Evolutionary conservation across 2,113 vertebrate species (phyloP).

Genomic region (Pan troglodytes): NHGRI_mPanTro3-v2.1_pri NC_072410.2:35808501-35809000

Average conservation of each 20-base stretch:
- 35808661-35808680: neutral
- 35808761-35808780: neutral
- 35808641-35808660: neutral
- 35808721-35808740: neutral
- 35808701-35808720: neutral
- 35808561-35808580: neutral
- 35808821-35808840: slow-evolving; percentile 33
- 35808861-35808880: neutral
- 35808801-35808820: neutral
- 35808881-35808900: neutral
- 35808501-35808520: neutral
- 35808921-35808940: neutral
- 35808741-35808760: neutral
- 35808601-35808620: neutral
- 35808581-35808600: neutral
- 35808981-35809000: slow-evolving; percentile 95
- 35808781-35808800: neutral
- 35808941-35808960: slow-evolving; percentile 79
- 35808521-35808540: neutral
- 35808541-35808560: neutral
- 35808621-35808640: neutral
- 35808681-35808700: neutral
- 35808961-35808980: slow-evolving; percentile 99
- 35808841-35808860: neutral
- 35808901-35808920: neutral